Evolutionary conservation across 2,797 vertebrate species (phyloP).

Genomic region (Labeo calbasu): DNA sequence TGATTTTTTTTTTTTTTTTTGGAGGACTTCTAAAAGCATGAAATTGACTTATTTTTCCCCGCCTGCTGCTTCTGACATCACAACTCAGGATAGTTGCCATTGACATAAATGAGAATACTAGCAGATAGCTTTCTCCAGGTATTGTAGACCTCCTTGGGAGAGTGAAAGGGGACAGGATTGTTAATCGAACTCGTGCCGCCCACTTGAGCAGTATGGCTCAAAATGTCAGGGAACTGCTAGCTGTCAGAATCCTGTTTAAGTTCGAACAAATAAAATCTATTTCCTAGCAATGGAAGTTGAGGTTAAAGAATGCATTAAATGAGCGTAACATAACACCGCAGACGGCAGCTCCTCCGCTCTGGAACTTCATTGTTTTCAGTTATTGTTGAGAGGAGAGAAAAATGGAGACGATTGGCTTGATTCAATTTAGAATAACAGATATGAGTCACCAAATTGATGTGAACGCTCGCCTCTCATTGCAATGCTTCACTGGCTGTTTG

Average conservation of each 20-base stretch:
- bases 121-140: neutral
- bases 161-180: neutral
- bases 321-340: slow-evolving; percentile 10
- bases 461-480: slow-evolving; percentile 28
- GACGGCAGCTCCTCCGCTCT: slow-evolving; percentile 18
- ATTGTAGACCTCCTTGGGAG: neutral
- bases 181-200: neutral
- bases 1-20: neutral
- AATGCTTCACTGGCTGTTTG: slow-evolving; percentile 10
- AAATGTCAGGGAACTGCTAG: slow-evolving; percentile 29
- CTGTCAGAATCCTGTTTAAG: slow-evolving; percentile 26
- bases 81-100: neutral
- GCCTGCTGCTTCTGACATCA: neutral
- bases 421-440: slow-evolving; percentile 51
- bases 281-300: slow-evolving; percentile 19
- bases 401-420: slow-evolving; percentile 44
- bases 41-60: neutral
- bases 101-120: neutral
- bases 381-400: slow-evolving; percentile 28
- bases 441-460: slow-evolving; percentile 47
- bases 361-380: slow-evolving; percentile 31
- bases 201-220: neutral
- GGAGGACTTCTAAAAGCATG: neutral
- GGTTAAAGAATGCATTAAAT: slow-evolving; percentile 36
- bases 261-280: neutral